Evolutionary conservation across 2,797 vertebrate species (phyloP).

Genomic region (Tapirus indicus): DNA sequence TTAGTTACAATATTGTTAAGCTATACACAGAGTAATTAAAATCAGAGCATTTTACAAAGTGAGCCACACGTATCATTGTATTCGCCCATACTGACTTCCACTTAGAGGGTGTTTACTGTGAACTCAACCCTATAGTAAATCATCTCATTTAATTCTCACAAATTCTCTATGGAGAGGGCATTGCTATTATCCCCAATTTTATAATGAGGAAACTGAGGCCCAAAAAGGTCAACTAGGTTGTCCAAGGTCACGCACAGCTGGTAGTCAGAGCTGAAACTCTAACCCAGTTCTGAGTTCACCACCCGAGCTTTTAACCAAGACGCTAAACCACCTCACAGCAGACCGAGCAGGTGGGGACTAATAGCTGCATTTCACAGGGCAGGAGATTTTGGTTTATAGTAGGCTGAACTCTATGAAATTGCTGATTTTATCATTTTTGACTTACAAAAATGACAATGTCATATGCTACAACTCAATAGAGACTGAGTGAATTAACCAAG

Average conservation of each 20-base stretch:
- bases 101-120: background rate
- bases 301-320: background rate
- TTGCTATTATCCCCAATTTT: background rate
- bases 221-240: background rate
- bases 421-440: background rate
- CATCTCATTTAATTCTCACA: background rate
- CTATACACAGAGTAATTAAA: background rate
- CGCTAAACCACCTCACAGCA: background rate
- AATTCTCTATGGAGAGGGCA: background rate
- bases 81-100: background rate
- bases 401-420: background rate
- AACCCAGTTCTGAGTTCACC: background rate
- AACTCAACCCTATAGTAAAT: background rate
- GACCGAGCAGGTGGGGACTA: background rate
- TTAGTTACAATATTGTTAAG: conserved; percentile 10
- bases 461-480: background rate
- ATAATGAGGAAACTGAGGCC: background rate
- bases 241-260: background rate
- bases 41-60: conserved; percentile 23
- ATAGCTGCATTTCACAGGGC: background rate
- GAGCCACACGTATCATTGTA: background rate
- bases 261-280: background rate
- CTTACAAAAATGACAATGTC: background rate
- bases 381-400: background rate
- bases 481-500: background rate